phyloP scores from a whole-genome alignment of 2,113 vertebrate genomes.

The Stercorarius parasiticus region DNA sequence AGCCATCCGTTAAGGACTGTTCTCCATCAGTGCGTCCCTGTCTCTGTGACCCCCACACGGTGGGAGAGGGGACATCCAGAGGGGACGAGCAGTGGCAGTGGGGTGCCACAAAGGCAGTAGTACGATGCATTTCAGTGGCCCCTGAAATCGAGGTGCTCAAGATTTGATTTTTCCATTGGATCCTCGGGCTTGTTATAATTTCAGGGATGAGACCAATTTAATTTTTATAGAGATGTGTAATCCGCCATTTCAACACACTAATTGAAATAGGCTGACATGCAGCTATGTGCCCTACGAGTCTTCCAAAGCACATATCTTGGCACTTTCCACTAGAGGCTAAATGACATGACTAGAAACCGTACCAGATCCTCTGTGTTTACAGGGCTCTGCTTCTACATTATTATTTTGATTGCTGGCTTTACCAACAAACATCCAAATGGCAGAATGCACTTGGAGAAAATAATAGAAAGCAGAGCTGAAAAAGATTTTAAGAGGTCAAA shows the following conservation, averaged over 20 bases:
- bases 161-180: constrained; percentile 18
- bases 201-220: constrained; percentile 52
- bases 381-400: background rate
- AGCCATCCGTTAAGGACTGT: background rate
- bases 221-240: constrained; percentile 59
- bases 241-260: constrained; percentile 49
- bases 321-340: constrained; percentile 52
- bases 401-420: constrained; percentile 16
- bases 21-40: background rate
- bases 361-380: constrained; percentile 48
- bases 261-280: constrained; percentile 63
- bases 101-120: background rate
- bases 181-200: constrained; percentile 41
- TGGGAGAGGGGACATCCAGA: background rate
- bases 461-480: background rate
- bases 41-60: background rate
- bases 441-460: background rate
- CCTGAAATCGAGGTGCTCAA: background rate
- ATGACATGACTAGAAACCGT: background rate
- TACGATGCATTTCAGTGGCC: background rate
- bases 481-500: background rate
- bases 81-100: accelerated
- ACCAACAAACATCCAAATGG: background rate
- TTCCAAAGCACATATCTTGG: constrained; percentile 63
- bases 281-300: constrained; percentile 51